These are phyloP conservation scores for Aplysia californica DNA, from an alignment of 1,140 invertebrate genomes.

Conservation along the genomic window DNA sequence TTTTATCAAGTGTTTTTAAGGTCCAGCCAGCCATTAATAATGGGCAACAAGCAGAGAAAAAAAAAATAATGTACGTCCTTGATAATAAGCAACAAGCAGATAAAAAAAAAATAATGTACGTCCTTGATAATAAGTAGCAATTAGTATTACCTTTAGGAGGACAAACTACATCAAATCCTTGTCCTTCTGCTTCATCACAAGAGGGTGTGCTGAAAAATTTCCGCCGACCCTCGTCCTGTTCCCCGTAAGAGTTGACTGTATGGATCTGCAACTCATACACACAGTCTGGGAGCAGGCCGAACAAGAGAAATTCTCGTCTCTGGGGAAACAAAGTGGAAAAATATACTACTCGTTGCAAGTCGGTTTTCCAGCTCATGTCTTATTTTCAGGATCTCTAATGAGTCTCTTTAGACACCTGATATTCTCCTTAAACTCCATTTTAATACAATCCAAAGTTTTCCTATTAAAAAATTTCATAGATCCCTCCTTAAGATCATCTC, in stretches of 20 bases:
- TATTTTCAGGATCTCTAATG: too few relatives aligned
- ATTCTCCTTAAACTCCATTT: background rate
- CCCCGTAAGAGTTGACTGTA: conserved; percentile 6
- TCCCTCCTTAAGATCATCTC: background rate
- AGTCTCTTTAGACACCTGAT: too few relatives aligned
- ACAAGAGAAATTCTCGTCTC: conserved; percentile 16
- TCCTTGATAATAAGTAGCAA: too few relatives aligned
- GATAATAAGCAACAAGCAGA: too few relatives aligned
- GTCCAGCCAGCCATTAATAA: too few relatives aligned
- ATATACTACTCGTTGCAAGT: background rate
- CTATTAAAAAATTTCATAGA: background rate
- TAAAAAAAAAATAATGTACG: too few relatives aligned
- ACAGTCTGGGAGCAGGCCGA: conserved; percentile 3
- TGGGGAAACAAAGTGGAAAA: background rate
- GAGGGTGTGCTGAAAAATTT: conserved; percentile 14
- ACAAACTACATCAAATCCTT: background rate
- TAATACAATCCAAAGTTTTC: background rate
- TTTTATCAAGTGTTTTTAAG: too few relatives aligned
- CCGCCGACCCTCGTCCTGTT: background rate
- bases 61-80: too few relatives aligned
- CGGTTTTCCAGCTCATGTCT: background rate
- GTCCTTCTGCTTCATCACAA: conserved; percentile 4
- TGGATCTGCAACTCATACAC: conserved; percentile 18
- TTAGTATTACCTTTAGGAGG: conserved; percentile 10
- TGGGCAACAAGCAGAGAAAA: too few relatives aligned